These are phyloP conservation scores for Zapornia atra DNA, from an alignment of 2,113 vertebrate species.

Conservation along the genomic window DNA sequence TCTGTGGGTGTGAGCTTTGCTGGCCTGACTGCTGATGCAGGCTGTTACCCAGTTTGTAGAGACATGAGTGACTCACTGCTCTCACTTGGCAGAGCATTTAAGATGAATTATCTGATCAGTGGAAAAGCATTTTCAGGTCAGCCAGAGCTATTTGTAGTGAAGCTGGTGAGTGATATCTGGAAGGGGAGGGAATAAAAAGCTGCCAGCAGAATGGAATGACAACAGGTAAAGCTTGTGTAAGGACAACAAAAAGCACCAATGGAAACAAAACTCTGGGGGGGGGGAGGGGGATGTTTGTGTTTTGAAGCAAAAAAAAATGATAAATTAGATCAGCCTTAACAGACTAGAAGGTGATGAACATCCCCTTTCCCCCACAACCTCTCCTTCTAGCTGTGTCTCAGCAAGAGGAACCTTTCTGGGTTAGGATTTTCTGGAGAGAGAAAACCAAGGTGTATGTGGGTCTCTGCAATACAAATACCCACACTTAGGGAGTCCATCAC, in stretches of 20 bases:
- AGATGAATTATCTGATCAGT: constrained; percentile 6
- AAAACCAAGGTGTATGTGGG: neutral
- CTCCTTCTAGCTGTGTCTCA: neutral
- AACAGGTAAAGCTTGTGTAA: neutral
- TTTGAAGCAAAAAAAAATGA: neutral
- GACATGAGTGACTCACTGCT: neutral
- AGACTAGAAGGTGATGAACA: neutral
- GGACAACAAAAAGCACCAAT: neutral
- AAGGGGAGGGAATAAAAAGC: neutral
- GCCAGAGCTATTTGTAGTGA: neutral
- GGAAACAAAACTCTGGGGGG: neutral
- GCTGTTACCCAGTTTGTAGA: neutral
- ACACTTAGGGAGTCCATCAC: neutral
- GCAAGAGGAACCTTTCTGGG: neutral
- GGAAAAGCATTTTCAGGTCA: constrained; percentile 28
- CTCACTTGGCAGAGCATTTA: neutral
- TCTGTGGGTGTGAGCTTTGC: neutral
- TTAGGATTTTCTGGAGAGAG: neutral
- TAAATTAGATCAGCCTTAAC: neutral
- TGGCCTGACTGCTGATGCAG: neutral
- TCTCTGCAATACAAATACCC: neutral
- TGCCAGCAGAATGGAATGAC: neutral
- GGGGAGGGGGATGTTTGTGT: too few relatives aligned
- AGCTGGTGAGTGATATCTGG: neutral
- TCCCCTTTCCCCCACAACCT: neutral